phyloP scores from a whole-genome alignment of 1,140 invertebrate genomes.

The Archegozetes longisetosus region DNA sequence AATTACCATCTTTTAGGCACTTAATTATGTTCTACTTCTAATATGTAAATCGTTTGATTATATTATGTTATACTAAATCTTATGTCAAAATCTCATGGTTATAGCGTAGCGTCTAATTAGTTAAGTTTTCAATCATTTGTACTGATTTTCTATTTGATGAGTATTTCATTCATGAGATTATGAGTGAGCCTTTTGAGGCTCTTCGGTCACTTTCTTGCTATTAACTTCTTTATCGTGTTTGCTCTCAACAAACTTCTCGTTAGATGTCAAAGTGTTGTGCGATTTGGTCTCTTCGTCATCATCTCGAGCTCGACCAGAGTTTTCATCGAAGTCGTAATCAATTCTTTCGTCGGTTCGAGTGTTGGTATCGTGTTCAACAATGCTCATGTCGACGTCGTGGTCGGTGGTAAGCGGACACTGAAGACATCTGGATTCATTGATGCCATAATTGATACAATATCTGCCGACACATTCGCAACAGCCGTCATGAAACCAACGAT shows the following conservation, averaged over 20 bases:
- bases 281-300: neutral
- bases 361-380: neutral
- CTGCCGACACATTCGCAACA: slow-evolving; percentile 43
- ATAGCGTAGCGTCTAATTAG: too few species aligned
- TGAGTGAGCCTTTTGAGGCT: too few species aligned
- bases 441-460: slow-evolving; percentile 12
- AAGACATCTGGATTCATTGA: slow-evolving; percentile 9
- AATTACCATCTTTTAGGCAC: too few species aligned
- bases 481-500: slow-evolving; percentile 70
- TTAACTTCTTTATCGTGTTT: neutral
- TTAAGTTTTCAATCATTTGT: too few species aligned
- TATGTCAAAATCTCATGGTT: too few species aligned
- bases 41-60: too few species aligned
- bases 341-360: neutral
- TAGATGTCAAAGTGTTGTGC: neutral
- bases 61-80: too few species aligned
- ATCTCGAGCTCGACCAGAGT: neutral
- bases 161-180: too few species aligned
- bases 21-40: too few species aligned
- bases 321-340: neutral
- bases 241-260: neutral
- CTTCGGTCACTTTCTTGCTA: too few species aligned
- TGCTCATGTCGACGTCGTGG: neutral
- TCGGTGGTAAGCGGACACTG: neutral
- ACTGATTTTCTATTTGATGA: too few species aligned